A percentile compares a stretch with the other conserved stretches of the same genome.
These are phyloP conservation scores for Mystacides longicornis DNA, from an alignment of 2,888 invertebrate genomes.

Conservation along the genomic window DNA sequence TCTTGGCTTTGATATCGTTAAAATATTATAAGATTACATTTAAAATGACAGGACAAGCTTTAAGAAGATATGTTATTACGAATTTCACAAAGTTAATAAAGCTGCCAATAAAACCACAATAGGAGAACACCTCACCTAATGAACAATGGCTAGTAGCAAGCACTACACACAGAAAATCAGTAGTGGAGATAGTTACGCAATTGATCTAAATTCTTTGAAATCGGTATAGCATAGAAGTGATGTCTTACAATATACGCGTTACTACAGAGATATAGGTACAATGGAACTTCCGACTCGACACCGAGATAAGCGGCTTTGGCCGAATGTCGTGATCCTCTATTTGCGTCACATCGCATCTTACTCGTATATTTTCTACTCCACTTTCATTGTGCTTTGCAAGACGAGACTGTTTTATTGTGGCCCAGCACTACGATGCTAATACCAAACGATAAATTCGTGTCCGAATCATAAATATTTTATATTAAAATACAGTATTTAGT, in stretches of 20 bases:
- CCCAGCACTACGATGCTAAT: neutral
- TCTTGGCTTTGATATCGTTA: too few species aligned
- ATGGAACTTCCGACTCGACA: neutral
- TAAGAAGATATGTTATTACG: too few species aligned
- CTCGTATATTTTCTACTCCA: neutral
- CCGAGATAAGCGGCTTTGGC: neutral
- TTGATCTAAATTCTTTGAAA: neutral
- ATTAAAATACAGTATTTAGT: neutral
- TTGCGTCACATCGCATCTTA: slow-evolving; percentile 4
- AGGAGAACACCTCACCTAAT: too few species aligned
- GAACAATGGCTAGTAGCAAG: too few species aligned
- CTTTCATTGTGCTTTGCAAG: neutral
- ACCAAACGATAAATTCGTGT: neutral
- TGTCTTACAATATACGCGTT: too few species aligned
- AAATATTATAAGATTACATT: too few species aligned
- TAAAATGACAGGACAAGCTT: too few species aligned
- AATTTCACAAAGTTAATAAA: too few species aligned
- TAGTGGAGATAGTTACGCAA: neutral
- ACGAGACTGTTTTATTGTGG: neutral
- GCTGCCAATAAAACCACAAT: too few species aligned
- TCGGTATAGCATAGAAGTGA: too few species aligned
- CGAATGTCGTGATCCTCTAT: slow-evolving; percentile 5
- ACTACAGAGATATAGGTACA: neutral
- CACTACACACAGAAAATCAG: too few species aligned
- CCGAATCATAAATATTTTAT: neutral